Evolutionary conservation across 2,888 invertebrate species (phyloP).

Genomic region (Gari tellinella): DNA sequence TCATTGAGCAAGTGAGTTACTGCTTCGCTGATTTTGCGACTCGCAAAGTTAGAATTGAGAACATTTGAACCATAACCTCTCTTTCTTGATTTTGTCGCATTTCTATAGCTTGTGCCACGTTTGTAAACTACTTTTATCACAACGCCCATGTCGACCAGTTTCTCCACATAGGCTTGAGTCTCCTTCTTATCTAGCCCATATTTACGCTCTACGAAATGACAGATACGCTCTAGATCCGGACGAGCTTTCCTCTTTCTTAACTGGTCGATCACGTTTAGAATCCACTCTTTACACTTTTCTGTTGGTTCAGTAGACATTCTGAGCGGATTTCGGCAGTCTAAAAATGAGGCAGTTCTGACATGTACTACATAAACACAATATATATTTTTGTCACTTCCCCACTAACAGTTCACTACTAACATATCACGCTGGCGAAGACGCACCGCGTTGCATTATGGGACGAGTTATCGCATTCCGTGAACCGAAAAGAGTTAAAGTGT

Average conservation of each 20-base stretch:
- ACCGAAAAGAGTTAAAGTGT: too few relatives aligned
- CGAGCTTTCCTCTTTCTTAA: conserved; percentile 93
- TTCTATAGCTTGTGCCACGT: conserved; percentile 93
- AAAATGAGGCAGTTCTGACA: neutral
- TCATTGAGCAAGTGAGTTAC: conserved; percentile 44
- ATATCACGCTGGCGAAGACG: conserved; percentile 67
- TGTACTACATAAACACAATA: conserved; percentile 5
- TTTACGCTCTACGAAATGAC: conserved; percentile 91
- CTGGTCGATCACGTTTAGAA: conserved; percentile 94
- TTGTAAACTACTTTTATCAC: conserved; percentile 94
- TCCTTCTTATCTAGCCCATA: conserved; percentile 89
- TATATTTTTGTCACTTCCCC: conserved; percentile 14
- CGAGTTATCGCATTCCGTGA: conserved; percentile 12
- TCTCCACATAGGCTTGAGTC: conserved; percentile 88
- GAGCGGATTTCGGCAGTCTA: neutral
- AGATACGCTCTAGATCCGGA: conserved; percentile 93
- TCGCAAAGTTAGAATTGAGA: conserved; percentile 71
- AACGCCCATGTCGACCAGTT: conserved; percentile 90
- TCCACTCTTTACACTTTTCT: conserved; percentile 78
- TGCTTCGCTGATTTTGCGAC: conserved; percentile 70
- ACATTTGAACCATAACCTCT: conserved; percentile 85
- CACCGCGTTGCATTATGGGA: conserved; percentile 69
- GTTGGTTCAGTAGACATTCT: conserved; percentile 40
- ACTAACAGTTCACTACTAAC: conserved; percentile 53
- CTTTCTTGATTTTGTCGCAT: conserved; percentile 89